Conservation (phyloP, 2,888 invertebrate species). For the Cheilosia pagana region DNA sequence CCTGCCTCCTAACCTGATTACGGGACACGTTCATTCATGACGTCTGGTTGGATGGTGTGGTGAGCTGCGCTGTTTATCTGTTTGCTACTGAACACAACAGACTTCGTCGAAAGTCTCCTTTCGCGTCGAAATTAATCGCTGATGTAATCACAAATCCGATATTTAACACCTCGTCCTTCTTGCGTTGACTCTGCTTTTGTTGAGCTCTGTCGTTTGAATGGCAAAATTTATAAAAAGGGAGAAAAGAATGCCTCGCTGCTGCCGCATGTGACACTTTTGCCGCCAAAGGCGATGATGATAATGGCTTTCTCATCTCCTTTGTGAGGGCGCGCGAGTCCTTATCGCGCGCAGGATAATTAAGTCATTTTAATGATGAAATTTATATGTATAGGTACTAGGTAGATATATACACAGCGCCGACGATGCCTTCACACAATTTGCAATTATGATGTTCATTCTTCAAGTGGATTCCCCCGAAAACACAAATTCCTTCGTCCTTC, state of each 20-base stretch:
- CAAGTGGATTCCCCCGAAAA: conserved; percentile 46
- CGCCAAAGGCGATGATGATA: conserved; percentile 50
- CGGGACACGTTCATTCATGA: conserved; percentile 62
- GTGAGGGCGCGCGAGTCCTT: conserved; percentile 37
- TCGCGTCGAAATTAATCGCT: conserved; percentile 70
- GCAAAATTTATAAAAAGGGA: neutral
- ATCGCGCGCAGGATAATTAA: conserved; percentile 76
- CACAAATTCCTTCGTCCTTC: neutral
- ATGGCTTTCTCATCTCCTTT: conserved; percentile 51
- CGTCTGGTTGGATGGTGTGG: conserved; percentile 39
- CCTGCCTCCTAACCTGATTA: conserved; percentile 57
- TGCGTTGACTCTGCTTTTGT: conserved; percentile 38
- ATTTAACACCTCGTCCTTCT: conserved; percentile 47
- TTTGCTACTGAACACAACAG: conserved; percentile 29
- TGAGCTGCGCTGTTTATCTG: conserved; percentile 41
- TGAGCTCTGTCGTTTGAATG: conserved; percentile 15
- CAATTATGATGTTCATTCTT: conserved; percentile 68
- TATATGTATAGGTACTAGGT: too few species aligned
- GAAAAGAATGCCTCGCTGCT: neutral
- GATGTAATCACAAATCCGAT: conserved; percentile 73
- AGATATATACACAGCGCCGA: conserved; percentile 16
- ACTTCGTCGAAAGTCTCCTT: conserved; percentile 4
- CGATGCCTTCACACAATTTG: conserved; percentile 62
- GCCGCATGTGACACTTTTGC: conserved; percentile 61
- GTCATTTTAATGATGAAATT: conserved; percentile 74